These are phyloP conservation scores for Stichodactyla mertensii DNA, from an alignment of 64 coral and sea anemone genomes.

Conservation along the genomic window DNA sequence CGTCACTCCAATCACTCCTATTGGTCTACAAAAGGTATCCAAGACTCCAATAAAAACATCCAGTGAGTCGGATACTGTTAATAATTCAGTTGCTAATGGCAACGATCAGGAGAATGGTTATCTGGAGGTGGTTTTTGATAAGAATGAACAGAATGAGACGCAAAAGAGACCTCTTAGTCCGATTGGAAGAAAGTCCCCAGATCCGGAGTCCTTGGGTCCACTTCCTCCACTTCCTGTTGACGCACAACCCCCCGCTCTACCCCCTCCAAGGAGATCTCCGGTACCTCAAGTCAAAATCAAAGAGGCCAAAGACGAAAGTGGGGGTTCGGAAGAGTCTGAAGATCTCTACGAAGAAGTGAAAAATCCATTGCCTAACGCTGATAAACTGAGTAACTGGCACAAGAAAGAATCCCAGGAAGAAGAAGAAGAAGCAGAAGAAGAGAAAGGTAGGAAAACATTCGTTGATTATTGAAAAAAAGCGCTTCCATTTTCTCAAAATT, in stretches of 20 bases:
- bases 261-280: conserved; percentile 20
- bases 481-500: too few relatives aligned
- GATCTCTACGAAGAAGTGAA: conserved; percentile 78
- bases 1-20: conserved; percentile 57
- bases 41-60: not conserved
- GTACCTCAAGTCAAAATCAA: conserved; percentile 8
- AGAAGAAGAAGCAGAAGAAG: not conserved
- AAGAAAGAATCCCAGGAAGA: not conserved
- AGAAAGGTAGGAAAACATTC: not conserved
- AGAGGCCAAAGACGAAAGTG: conserved; percentile 23
- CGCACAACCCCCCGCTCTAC: conserved; percentile 45
- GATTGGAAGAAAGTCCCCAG: conserved; percentile 3
- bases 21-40: conserved; percentile 27
- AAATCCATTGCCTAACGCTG: conserved; percentile 23
- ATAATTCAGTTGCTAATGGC: not conserved
- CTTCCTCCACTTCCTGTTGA: conserved; percentile 39
- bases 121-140: conserved; percentile 32
- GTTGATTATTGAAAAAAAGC: too few relatives aligned
- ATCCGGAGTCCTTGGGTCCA: conserved; percentile 25
- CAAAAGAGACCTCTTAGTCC: conserved; percentile 25
- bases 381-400: conserved; percentile 32
- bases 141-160: conserved; percentile 17
- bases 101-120: conserved; percentile 42
- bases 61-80: not conserved
- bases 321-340: conserved; percentile 47